Conservation (phyloP, 2,888 invertebrate genomes). For the Phytoseiulus persimilis region DNA sequence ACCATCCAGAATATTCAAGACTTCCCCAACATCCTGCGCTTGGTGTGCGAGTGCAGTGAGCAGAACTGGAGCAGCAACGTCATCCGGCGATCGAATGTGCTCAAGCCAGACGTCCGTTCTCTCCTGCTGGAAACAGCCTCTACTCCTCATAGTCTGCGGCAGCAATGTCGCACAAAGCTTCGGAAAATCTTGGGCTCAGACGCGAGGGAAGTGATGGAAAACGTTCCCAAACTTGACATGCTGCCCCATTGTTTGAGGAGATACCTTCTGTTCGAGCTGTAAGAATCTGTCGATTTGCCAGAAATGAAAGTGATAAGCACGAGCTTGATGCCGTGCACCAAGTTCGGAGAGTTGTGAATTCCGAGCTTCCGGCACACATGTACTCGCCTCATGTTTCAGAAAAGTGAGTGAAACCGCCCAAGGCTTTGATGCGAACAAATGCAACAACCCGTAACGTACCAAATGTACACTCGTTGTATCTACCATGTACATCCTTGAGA, state of each 20-base stretch:
- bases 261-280: conserved; percentile 62
- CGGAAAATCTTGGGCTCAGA: conserved; percentile 56
- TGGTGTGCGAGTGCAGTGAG: conserved; percentile 61
- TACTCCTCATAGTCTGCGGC: conserved; percentile 61
- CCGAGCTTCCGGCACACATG: too few relatives aligned
- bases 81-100: conserved; percentile 63
- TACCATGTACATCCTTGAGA: background rate
- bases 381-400: too few relatives aligned
- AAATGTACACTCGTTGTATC: background rate
- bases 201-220: conserved; percentile 42
- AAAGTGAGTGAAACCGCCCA: too few relatives aligned
- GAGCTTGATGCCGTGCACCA: background rate
- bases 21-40: conserved; percentile 54
- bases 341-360: too few relatives aligned
- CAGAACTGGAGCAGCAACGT: conserved; percentile 70
- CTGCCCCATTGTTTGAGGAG: conserved; percentile 61
- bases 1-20: conserved; percentile 61
- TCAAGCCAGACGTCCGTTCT: conserved; percentile 61
- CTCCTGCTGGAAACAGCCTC: conserved; percentile 60
- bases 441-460: background rate
- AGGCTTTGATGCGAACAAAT: background rate
- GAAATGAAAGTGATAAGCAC: background rate
- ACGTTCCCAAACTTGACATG: conserved; percentile 56
- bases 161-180: conserved; percentile 59
- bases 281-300: too few relatives aligned